Evolutionary conservation across 2,888 invertebrate species (phyloP), one percentile per base, ranked within the genome.

Genomic region (Melikaiella ostensackeni): DNA sequence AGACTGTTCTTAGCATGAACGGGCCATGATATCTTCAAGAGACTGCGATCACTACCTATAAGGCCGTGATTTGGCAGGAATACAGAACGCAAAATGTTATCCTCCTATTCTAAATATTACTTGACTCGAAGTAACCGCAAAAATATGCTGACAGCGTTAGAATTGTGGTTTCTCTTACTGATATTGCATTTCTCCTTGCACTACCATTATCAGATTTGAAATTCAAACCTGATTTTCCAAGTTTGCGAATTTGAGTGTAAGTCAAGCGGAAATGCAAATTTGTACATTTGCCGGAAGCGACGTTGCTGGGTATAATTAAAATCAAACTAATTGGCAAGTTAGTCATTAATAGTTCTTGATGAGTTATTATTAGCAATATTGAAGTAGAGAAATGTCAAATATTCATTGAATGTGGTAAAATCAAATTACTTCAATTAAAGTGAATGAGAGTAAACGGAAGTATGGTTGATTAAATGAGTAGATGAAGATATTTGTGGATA

Each of bases 1-100:
- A 66, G 38, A 66, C 66, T 66, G 46, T 66, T 46, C 42, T 46
- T 27, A 66, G 66, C 27, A 46, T 66, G 66, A 66, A 66, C 27
- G 27, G 42, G 9, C 27, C 24, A 46, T 66, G 27, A 66, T 46
- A 46, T 66, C 66, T 66, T 27, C 66, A 30, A 46, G 27, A 24
- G 42, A 46, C 63, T 21, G 21, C 24, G 63, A 46, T 66, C 64
- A 66, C 64, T 66, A 66, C 24, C 21, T 42, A 46, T 66, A 66
- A 66, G 9, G 64, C 21, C 27, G 27, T 46, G 66, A 66, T 66
- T 66, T 30, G 19, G 16, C 46, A 11, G n/a, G 27, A 66, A 66
- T 66, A 66, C 66, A 46, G 19, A 46, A 46, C 27, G 24, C 19
- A 30, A 24, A 66, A 46, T 16, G 24, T 27, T 66, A 66, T 46